Conservation (phyloP, 2,888 invertebrate genomes). For the Deilephila porcellus region DNA sequence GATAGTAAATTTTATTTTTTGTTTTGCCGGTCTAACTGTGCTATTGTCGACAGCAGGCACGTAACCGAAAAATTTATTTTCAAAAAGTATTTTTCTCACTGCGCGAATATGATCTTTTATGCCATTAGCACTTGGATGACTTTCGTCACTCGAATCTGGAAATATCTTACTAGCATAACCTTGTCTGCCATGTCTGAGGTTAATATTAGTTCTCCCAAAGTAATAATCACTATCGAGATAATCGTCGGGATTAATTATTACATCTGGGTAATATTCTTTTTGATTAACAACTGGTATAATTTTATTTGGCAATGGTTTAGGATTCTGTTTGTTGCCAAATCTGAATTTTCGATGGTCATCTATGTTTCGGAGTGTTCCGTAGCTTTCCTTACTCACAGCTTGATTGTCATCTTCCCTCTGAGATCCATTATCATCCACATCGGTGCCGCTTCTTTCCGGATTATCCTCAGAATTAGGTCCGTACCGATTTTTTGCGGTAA, state of each 20-base stretch:
- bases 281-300: slow-evolving; percentile 30
- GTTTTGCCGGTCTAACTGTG: slow-evolving; percentile 13
- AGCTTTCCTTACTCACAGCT: neutral
- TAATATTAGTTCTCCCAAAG: slow-evolving; percentile 38
- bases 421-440: neutral
- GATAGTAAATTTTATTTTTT: neutral
- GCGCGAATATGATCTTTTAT: slow-evolving; percentile 37
- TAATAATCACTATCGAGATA: slow-evolving; percentile 58
- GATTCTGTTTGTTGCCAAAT: slow-evolving; percentile 32
- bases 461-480: slow-evolving; percentile 50
- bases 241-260: slow-evolving; percentile 50
- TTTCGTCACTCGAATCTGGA: slow-evolving; percentile 39
- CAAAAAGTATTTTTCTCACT: slow-evolving; percentile 49
- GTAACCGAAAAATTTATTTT: slow-evolving; percentile 44
- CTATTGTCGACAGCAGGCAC: slow-evolving; percentile 24
- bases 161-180: slow-evolving; percentile 16
- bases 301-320: slow-evolving; percentile 18
- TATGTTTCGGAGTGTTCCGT: slow-evolving; percentile 28
- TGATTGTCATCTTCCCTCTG: neutral
- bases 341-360: slow-evolving; percentile 34
- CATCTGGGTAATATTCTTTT: slow-evolving; percentile 32
- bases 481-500: slow-evolving; percentile 57
- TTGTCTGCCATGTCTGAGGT: slow-evolving; percentile 9
- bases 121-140: slow-evolving; percentile 41
- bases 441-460: neutral